Percentiles rank a stretch among this genome's conserved stretches.
Evolutionary conservation across 2,797 vertebrate genomes (phyloP).

Genomic region (Sus cebifrons): DNA sequence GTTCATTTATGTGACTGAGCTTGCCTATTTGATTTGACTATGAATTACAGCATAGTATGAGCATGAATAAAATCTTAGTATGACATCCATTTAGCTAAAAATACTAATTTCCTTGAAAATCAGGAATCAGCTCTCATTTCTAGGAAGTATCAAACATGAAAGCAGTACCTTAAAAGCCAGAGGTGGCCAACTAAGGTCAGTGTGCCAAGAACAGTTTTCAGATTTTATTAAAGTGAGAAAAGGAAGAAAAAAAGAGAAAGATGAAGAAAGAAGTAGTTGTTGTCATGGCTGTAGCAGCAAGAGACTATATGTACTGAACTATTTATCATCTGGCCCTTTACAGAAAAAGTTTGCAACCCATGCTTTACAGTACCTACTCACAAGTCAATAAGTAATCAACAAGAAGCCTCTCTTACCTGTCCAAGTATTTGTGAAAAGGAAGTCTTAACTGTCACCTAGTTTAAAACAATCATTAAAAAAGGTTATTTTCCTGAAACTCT

Average conservation of each 20-base stretch:
- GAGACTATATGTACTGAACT: not conserved
- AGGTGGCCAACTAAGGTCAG: not conserved
- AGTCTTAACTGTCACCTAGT: slow-evolving; percentile 94
- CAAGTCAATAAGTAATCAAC: slow-evolving; percentile 50
- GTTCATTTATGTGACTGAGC: not conserved
- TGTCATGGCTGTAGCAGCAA: not conserved
- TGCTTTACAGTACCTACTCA: not conserved
- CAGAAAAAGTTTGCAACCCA: not conserved
- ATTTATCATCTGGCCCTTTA: not conserved
- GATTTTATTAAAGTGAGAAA: slow-evolving; percentile 8
- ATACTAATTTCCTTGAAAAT: slow-evolving; percentile 17
- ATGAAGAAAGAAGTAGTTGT: not conserved
- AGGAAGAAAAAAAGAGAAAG: not conserved
- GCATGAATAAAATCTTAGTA: not conserved
- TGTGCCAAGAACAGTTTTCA: not conserved
- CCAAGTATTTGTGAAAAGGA: slow-evolving; percentile 96
- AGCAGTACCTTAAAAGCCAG: not conserved
- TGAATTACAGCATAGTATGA: not conserved
- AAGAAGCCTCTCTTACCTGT: slow-evolving; percentile 92
- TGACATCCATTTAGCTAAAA: slow-evolving; percentile 61
- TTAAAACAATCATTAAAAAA: slow-evolving; percentile 69
- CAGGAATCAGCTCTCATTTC: not conserved
- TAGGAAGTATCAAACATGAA: not conserved
- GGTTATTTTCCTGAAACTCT: slow-evolving; percentile 56
- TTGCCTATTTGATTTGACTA: not conserved